Evolutionary conservation across 1,140 invertebrate species (phyloP).

Genomic region (Ooceraea biroi): DNA sequence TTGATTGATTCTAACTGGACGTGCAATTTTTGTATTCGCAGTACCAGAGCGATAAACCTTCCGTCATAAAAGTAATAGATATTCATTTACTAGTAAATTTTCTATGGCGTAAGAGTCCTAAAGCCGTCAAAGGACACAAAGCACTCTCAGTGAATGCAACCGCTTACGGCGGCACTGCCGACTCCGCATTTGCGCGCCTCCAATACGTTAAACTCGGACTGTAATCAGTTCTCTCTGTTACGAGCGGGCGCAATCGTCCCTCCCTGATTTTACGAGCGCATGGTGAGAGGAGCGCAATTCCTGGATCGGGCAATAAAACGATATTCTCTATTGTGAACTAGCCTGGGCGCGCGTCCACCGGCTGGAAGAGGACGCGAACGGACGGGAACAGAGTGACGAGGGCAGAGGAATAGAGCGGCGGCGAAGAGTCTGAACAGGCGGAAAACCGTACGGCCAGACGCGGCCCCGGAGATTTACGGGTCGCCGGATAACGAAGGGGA

Average conservation of each 20-base stretch:
- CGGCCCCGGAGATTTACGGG: slow-evolving; percentile 72
- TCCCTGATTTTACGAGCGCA: slow-evolving; percentile 66
- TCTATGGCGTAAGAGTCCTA: neutral
- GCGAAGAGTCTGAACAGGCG: slow-evolving; percentile 38
- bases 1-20: neutral
- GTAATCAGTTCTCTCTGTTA: slow-evolving; percentile 52
- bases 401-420: slow-evolving; percentile 6
- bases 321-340: slow-evolving; percentile 66
- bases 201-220: slow-evolving; percentile 35
- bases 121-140: slow-evolving; percentile 22
- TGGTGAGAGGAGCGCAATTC: slow-evolving; percentile 49
- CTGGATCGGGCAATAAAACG: slow-evolving; percentile 67
- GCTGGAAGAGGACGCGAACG: slow-evolving; percentile 16
- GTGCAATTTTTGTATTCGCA: neutral
- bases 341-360: slow-evolving; percentile 30
- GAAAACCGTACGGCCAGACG: slow-evolving; percentile 40
- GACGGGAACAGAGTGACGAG: slow-evolving; percentile 22
- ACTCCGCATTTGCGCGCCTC: slow-evolving; percentile 25
- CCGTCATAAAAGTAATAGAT: neutral
- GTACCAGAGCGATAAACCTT: neutral
- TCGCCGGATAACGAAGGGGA: slow-evolving; percentile 72
- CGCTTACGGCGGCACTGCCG: slow-evolving; percentile 18
- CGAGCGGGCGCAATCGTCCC: slow-evolving; percentile 34
- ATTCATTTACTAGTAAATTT: slow-evolving; percentile 7
- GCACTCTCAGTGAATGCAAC: neutral